Conservation (phyloP, 2,113 vertebrate genomes). For the Galeopterus variegatus region DNA sequence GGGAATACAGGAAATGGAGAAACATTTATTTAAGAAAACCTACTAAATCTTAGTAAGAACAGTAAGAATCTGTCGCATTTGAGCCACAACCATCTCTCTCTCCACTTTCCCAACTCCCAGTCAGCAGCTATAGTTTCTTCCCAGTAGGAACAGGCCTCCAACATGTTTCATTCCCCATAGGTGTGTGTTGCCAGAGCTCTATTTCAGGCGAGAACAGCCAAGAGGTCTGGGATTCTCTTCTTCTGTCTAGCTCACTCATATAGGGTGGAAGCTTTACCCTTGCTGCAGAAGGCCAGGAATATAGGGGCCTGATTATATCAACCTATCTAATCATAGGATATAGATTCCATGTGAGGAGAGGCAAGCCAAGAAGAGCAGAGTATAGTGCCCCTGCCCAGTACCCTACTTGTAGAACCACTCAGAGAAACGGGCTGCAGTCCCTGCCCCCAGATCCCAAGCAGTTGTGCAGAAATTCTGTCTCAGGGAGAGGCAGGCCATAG, state of each 20-base stretch:
- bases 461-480: not conserved
- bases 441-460: not conserved
- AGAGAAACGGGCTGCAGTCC: not conserved
- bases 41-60: no score
- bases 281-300: slow-evolving; percentile 1
- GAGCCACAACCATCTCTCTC: not conserved
- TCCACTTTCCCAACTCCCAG: not conserved
- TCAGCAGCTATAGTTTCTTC: slow-evolving; percentile 5
- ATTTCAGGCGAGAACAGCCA: not conserved
- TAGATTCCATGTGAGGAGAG: slow-evolving; percentile 13
- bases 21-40: no score
- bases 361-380: not conserved
- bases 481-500: not conserved
- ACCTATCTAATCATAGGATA: not conserved
- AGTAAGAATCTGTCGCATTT: no score
- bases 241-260: not conserved
- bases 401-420: not conserved
- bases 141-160: not conserved
- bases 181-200: not conserved
- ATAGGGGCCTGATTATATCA: not conserved
- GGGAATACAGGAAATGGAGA: no score
- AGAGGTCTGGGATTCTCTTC: not conserved
- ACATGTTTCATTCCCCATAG: not conserved
- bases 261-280: not conserved
- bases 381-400: not conserved